These are phyloP conservation scores for Amniataba percoides DNA, from an alignment of 2,797 vertebrate species.

Conservation along the genomic window DNA sequence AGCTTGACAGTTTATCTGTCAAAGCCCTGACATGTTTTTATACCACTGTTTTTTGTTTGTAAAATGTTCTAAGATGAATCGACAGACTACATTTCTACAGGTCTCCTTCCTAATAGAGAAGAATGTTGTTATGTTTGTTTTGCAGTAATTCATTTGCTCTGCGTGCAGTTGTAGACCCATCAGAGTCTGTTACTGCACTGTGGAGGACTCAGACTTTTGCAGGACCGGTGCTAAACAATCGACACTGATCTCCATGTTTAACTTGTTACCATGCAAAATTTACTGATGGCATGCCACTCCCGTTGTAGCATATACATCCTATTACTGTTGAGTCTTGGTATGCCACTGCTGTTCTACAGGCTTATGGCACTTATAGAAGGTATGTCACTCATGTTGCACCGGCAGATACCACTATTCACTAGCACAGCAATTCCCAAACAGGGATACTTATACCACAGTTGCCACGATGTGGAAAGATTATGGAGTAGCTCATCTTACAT, in stretches of 20 bases:
- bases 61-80: background rate
- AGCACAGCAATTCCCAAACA: background rate
- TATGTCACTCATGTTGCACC: constrained; percentile 7
- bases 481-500: background rate
- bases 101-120: constrained; percentile 21
- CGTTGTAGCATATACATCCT: background rate
- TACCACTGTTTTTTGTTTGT: constrained; percentile 21
- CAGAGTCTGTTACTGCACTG: background rate
- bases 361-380: constrained; percentile 4
- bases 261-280: background rate
- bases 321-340: background rate
- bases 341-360: background rate
- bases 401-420: background rate
- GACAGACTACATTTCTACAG: constrained; percentile 8
- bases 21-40: constrained; percentile 23
- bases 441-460: constrained; percentile 1
- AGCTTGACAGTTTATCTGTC: constrained; percentile 31
- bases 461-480: background rate
- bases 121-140: constrained; percentile 8
- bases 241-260: background rate
- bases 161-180: background rate
- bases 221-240: background rate
- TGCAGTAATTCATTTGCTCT: no score
- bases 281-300: background rate
- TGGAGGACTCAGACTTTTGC: background rate